A percentile compares a stretch with the other conserved stretches of the same genome.
Evolutionary conservation across 2,797 vertebrate species (phyloP).

Genomic region (Micrastur ruficollis): DNA sequence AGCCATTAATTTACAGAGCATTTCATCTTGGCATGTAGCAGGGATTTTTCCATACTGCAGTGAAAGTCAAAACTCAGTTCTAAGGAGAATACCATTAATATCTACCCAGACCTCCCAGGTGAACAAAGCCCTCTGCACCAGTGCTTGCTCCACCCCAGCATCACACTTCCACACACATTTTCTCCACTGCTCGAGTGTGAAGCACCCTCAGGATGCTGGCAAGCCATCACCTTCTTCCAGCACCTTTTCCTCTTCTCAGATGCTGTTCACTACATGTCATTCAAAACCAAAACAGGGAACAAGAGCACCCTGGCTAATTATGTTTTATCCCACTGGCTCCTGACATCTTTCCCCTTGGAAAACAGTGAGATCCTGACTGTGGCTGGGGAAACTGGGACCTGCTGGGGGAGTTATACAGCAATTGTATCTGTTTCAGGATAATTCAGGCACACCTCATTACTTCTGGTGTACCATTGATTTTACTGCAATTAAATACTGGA

Average conservation of each 20-base stretch:
- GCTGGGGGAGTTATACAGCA: slow-evolving; percentile 1
- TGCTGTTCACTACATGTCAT: background rate
- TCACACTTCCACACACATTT: background rate
- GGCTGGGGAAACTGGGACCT: background rate
- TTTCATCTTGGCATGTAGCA: background rate
- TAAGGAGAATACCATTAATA: background rate
- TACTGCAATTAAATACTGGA: slow-evolving; percentile 25
- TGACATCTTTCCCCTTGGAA: slow-evolving; percentile 30
- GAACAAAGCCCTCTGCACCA: background rate
- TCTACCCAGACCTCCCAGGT: background rate
- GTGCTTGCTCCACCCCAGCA: background rate
- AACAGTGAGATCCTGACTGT: slow-evolving; percentile 48
- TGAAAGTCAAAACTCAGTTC: background rate
- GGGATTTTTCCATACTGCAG: background rate
- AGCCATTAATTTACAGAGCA: background rate
- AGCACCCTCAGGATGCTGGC: background rate
- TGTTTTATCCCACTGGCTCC: background rate
- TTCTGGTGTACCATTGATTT: slow-evolving; percentile 20
- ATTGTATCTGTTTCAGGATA: slow-evolving; percentile 54
- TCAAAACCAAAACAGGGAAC: slow-evolving; percentile 29
- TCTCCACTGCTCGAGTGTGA: background rate
- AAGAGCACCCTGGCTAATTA: slow-evolving; percentile 31
- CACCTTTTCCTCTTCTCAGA: background rate
- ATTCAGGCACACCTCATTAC: slow-evolving; percentile 24
- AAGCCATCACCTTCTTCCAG: background rate